Percentiles rank a stretch among this genome's conserved stretches.
These are phyloP conservation scores for Steatornis caripensis DNA, from an alignment of 2,113 vertebrate genomes.

Conservation along the genomic window DNA sequence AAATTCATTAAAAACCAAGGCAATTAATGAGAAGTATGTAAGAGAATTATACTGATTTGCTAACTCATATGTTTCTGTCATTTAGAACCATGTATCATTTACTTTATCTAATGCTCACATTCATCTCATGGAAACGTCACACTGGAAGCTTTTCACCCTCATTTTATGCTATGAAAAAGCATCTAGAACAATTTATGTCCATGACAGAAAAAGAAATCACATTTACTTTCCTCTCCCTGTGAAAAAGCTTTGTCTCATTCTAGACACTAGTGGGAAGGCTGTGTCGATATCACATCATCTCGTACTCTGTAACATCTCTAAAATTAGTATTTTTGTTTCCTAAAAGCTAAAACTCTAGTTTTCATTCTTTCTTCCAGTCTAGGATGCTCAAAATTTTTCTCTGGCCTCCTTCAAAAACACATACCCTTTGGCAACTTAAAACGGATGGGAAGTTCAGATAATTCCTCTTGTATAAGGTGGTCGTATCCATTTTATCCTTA, in stretches of 20 bases:
- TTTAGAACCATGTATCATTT: neutral
- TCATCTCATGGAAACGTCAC: neutral
- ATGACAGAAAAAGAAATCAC: neutral
- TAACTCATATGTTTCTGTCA: neutral
- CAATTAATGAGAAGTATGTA: neutral
- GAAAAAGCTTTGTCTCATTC: neutral
- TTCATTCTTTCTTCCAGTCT: neutral
- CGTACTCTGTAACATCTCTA: neutral
- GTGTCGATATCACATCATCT: neutral
- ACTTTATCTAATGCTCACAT: neutral
- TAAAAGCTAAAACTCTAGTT: neutral
- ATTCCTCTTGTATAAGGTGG: neutral
- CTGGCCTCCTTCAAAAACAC: neutral
- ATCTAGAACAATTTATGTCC: neutral
- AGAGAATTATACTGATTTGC: neutral
- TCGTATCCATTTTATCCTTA: neutral
- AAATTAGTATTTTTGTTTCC: neutral
- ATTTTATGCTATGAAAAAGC: neutral
- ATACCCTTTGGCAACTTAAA: neutral
- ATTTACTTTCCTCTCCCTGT: neutral
- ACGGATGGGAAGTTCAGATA: neutral
- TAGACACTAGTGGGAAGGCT: neutral
- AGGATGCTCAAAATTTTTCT: neutral
- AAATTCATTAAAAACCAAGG: neutral
- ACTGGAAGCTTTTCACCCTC: neutral